Conservation (phyloP, 2,888 invertebrate genomes). For the Mesoligia furuncula region DNA sequence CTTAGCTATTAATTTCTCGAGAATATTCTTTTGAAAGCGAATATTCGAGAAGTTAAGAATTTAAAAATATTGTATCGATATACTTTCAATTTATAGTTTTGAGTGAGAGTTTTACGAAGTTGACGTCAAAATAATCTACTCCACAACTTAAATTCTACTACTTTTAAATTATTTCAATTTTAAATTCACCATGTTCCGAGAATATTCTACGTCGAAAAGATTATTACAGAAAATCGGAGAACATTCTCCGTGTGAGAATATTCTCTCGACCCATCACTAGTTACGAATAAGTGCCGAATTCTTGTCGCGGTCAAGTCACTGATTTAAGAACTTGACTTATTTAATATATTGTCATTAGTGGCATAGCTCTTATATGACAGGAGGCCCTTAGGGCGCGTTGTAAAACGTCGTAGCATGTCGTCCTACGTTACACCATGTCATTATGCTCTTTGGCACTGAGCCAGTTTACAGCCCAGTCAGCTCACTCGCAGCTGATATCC, state of each 20-base stretch:
- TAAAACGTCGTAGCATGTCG: slow-evolving; percentile 64
- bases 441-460: slow-evolving; percentile 72
- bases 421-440: slow-evolving; percentile 78
- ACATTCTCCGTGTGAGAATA: neutral
- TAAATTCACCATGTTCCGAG: neutral
- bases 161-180: neutral
- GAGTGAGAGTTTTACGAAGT: neutral
- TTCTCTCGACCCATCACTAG: neutral
- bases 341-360: neutral
- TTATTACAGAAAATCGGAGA: neutral
- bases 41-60: neutral
- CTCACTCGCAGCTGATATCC: slow-evolving; percentile 68
- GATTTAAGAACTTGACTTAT: neutral
- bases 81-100: neutral
- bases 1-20: neutral
- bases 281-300: neutral
- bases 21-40: neutral
- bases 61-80: neutral
- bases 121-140: neutral
- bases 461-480: slow-evolving; percentile 73
- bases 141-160: neutral
- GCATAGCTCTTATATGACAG: slow-evolving; percentile 11
- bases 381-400: slow-evolving; percentile 67
- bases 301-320: neutral
- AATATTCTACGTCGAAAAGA: neutral